These are phyloP conservation scores for Antennarius maculatus DNA, from an alignment of 2,797 vertebrate genomes.

Conservation along the genomic window DNA sequence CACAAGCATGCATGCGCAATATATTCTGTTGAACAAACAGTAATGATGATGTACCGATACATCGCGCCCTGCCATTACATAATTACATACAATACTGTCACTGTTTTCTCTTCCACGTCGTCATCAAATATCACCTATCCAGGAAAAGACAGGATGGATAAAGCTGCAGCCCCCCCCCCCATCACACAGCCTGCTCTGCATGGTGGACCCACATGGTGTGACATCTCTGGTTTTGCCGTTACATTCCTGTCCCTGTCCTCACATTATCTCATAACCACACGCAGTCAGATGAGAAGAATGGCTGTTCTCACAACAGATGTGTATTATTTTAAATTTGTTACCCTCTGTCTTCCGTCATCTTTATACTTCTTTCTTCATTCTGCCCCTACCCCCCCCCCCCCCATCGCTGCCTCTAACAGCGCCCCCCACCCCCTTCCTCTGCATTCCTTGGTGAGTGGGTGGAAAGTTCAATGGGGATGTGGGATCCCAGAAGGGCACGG, in stretches of 20 bases:
- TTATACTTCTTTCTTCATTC: conserved; percentile 18
- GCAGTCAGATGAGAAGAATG: conserved; percentile 16
- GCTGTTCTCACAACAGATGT: not conserved
- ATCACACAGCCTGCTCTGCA: conserved; percentile 14
- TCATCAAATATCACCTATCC: conserved; percentile 51
- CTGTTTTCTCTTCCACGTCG: conserved; percentile 27
- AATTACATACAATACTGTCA: conserved; percentile 20
- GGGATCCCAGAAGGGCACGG: conserved; percentile 75
- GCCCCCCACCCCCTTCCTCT: conserved; percentile 64
- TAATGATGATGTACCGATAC: conserved; percentile 3
- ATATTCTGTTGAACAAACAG: not conserved
- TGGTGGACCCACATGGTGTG: conserved; percentile 22
- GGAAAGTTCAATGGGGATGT: conserved; percentile 84
- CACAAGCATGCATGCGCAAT: not conserved
- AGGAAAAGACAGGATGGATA: conserved; percentile 1
- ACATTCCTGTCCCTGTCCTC: conserved; percentile 24
- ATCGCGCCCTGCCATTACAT: not conserved
- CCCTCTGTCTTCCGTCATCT: conserved; percentile 22
- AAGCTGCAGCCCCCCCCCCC: not conserved
- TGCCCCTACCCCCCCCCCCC: conserved; percentile 19
- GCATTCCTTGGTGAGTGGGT: conserved; percentile 85
- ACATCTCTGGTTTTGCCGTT: conserved; percentile 30
- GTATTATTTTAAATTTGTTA: conserved; percentile 23
- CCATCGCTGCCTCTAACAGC: conserved; percentile 53
- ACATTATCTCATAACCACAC: conserved; percentile 33